Base-by-base conservation (phyloP, 2,888 invertebrate species). In the Napeogenes sylphis region DNA sequence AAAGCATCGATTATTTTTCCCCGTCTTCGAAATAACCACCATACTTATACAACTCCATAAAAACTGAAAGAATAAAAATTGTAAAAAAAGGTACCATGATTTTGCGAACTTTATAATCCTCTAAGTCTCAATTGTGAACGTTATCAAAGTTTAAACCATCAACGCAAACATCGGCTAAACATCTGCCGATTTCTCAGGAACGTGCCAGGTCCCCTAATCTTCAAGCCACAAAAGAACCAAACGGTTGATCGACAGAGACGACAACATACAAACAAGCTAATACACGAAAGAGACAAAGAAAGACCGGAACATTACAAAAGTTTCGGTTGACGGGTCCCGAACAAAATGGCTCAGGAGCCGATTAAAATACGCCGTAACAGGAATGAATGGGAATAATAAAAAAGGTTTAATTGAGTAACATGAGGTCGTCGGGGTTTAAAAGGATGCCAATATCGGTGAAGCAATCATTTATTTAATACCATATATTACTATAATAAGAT, bases 121-220 rank as follows among this genome's bases (percentile, higher is more conserved):
- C 42, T 69, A 69, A 70, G 66, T 61, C 67, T 60, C 68, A 68
- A 78, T 78, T 74, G 77, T 79, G 73, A 73, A 76, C 73, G 75
- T 78, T 81, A 81, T 80, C 81, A 77, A 79, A 83, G 82, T 82
- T 84, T 81, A 75, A 75, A 73, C 76, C 76, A 76, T 71, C 75
- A 80, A 76, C 74, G 75, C 81, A 81, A 84, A 82, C 82, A 85
- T 75, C 67, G 67, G 70, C 64, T 61, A 75, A 85, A 88, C 89
- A 90, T 89, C 89, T 90, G 90, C 84, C 82, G 82, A 79, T 83
- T 89, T 90, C 90, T 85, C 88, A 90, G 86, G 87, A 87, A 80
- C 86, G 86, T 87, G 87, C 84, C 84, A 79, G 79, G 83, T 83
- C 76, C 86, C 85, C 86, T 87, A 87, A 87, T 87, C 87, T 85